Evolutionary conservation across 1,140 invertebrate species (phyloP).

Genomic region (Caenorhabditis briggsae): DNA sequence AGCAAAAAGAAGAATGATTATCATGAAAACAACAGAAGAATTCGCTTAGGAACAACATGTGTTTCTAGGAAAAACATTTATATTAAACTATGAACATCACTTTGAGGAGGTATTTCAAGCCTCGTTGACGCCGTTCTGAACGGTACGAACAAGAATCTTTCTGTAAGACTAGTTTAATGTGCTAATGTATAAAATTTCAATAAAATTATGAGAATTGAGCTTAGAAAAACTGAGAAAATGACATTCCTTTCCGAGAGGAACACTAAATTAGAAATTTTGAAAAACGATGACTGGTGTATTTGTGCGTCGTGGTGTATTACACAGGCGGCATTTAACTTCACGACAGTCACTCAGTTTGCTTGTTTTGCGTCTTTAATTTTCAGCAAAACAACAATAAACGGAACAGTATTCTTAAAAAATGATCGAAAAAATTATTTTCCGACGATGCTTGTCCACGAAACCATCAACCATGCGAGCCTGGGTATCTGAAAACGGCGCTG

Average conservation of each 20-base stretch:
- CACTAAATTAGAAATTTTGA: background rate
- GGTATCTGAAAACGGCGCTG: conserved; percentile 26
- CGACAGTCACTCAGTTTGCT: background rate
- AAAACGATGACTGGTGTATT: conserved; percentile 36
- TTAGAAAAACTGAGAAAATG: background rate
- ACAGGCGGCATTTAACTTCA: conserved; percentile 1
- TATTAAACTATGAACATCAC: too few relatives aligned
- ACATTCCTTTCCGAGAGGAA: too few relatives aligned
- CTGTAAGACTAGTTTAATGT: too few relatives aligned
- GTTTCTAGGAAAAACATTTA: too few relatives aligned
- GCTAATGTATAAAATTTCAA: too few relatives aligned
- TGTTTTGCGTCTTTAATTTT: background rate
- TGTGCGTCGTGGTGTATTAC: conserved; percentile 8
- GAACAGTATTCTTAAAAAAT: conserved; percentile 4
- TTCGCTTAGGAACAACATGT: too few relatives aligned
- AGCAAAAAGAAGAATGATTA: too few relatives aligned
- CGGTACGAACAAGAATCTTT: too few relatives aligned
- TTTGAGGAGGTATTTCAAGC: too few relatives aligned
- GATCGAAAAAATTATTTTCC: conserved; percentile 9
- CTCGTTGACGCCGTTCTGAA: too few relatives aligned
- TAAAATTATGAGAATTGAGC: background rate
- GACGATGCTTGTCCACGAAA: conserved; percentile 7
- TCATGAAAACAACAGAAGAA: too few relatives aligned
- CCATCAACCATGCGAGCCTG: conserved; percentile 16
- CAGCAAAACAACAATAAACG: background rate